Conservation (phyloP, 1,140 invertebrate genomes). For the Coptotermes formosanus region DNA sequence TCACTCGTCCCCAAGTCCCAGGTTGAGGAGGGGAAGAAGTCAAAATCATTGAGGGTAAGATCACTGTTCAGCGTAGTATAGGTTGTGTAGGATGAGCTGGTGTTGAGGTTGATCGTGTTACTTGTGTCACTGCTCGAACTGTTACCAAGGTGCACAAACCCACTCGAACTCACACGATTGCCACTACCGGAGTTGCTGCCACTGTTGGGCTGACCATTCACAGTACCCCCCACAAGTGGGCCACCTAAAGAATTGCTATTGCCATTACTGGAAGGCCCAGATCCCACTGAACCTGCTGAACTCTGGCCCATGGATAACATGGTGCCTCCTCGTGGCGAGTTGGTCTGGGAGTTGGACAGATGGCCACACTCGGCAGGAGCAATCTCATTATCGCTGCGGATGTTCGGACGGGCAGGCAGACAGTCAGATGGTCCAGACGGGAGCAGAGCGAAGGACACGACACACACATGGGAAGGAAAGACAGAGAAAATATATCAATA, state of each 20-base stretch:
- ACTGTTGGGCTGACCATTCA: slow-evolving; percentile 52
- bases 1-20: slow-evolving; percentile 51
- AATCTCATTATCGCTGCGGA: slow-evolving; percentile 52
- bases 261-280: neutral
- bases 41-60: slow-evolving; percentile 51
- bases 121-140: slow-evolving; percentile 45
- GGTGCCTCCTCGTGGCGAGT: slow-evolving; percentile 29
- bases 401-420: neutral
- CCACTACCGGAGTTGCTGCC: neutral
- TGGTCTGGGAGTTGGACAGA: slow-evolving; percentile 32
- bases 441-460: neutral
- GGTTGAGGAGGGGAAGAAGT: slow-evolving; percentile 56
- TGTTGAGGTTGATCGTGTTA: slow-evolving; percentile 38
- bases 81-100: slow-evolving; percentile 42
- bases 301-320: slow-evolving; percentile 23
- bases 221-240: slow-evolving; percentile 62
- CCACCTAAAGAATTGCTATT: slow-evolving; percentile 54
- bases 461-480: neutral
- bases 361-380: slow-evolving; percentile 44
- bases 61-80: slow-evolving; percentile 44
- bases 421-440: neutral
- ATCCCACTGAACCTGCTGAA: neutral
- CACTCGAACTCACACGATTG: slow-evolving; percentile 12
- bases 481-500: slow-evolving; percentile 15
- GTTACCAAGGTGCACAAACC: slow-evolving; percentile 29